phyloP scores from a whole-genome alignment of 2,113 vertebrate species.

The Loxodonta africana region DNA sequence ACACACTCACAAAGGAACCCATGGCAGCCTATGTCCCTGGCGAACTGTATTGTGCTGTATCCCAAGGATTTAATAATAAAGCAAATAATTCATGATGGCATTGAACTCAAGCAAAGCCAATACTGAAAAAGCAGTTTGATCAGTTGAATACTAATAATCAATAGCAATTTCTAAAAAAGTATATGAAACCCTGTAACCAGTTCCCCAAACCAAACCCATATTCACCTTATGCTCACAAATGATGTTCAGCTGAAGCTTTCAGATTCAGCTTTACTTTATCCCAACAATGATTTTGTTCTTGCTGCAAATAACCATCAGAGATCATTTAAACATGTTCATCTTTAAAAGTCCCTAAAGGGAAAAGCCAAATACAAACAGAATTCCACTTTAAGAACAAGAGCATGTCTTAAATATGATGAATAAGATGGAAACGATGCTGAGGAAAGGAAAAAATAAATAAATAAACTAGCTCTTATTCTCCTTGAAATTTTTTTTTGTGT shows the following conservation, averaged over 20 bases:
- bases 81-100: background rate
- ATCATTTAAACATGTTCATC: constrained; percentile 15
- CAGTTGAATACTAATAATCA: constrained; percentile 2
- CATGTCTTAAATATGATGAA: background rate
- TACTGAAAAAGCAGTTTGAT: constrained; percentile 5
- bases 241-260: background rate
- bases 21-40: background rate
- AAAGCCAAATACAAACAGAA: background rate
- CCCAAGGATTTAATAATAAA: constrained; percentile 23
- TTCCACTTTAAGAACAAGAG: background rate
- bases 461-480: background rate
- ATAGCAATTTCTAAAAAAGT: constrained; percentile 28
- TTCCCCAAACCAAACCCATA: constrained; percentile 52
- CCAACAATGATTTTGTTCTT: constrained; percentile 2
- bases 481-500: constrained; percentile 53
- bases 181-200: background rate
- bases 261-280: background rate
- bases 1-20: background rate
- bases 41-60: background rate
- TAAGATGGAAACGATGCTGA: background rate
- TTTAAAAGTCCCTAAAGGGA: constrained; percentile 41
- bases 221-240: background rate
- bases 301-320: background rate
- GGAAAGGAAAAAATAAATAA: background rate
- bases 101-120: background rate